A percentile compares a stretch with the other conserved stretches of the same genome.
Conservation (phyloP, 1,140 invertebrate species). For the Lasioglossum albipes region DNA sequence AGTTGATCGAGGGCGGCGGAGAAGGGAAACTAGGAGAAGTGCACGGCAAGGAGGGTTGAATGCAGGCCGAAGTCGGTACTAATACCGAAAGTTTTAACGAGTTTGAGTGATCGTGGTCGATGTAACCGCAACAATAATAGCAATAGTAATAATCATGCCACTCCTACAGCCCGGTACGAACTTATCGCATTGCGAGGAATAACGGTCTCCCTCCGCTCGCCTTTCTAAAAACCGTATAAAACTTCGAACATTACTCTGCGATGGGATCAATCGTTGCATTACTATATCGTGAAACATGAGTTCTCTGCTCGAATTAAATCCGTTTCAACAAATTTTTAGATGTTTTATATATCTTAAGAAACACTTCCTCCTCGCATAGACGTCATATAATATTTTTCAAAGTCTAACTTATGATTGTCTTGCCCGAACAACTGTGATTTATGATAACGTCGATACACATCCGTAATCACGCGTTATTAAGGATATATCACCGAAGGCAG, state of each 20-base stretch:
- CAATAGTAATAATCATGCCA: conserved; percentile 72
- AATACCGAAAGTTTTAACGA: conserved; percentile 80
- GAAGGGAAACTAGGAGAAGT: conserved; percentile 62
- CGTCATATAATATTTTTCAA: too few species aligned
- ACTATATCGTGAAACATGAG: too few species aligned
- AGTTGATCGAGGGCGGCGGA: conserved; percentile 21
- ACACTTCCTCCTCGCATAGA: too few species aligned
- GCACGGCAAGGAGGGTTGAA: conserved; percentile 68
- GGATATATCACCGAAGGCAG: background rate
- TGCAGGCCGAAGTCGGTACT: conserved; percentile 72
- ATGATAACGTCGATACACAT: too few species aligned
- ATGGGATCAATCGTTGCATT: background rate
- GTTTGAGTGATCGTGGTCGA: conserved; percentile 79
- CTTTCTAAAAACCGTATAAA: conserved; percentile 2
- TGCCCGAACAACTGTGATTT: too few species aligned
- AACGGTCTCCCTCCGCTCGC: conserved; percentile 10
- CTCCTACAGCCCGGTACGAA: conserved; percentile 68
- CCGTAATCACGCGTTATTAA: background rate
- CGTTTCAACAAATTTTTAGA: too few species aligned
- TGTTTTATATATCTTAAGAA: too few species aligned
- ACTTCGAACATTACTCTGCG: too few species aligned
- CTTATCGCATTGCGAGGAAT: conserved; percentile 67
- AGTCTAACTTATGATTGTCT: too few species aligned
- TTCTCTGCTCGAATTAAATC: too few species aligned
- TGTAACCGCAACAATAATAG: conserved; percentile 77